Evolutionary conservation across 2,888 invertebrate species (phyloP).

Genomic region (Aporophyla nigra): DNA sequence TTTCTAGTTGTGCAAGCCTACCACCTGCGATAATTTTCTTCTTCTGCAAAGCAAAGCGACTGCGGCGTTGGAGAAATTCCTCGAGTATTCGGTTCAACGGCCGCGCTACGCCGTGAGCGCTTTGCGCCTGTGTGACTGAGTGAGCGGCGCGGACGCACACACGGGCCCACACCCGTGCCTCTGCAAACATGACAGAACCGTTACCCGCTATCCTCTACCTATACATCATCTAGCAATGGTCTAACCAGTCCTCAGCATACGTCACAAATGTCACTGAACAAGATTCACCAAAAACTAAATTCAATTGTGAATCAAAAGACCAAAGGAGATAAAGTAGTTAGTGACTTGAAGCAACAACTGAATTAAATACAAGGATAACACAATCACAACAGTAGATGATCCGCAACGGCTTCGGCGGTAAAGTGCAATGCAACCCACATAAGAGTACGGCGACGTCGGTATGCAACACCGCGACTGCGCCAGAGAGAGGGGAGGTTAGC

Average conservation of each 20-base stretch:
- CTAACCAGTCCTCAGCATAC: constrained; percentile 55
- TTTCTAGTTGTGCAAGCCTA: constrained; percentile 63
- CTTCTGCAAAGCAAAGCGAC: constrained; percentile 83
- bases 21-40: constrained; percentile 83
- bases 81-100: constrained; percentile 90
- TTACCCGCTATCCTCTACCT: constrained; percentile 84
- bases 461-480: constrained; percentile 70
- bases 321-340: not conserved
- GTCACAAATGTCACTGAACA: constrained; percentile 27
- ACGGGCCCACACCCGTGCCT: constrained; percentile 79
- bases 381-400: constrained; percentile 44
- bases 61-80: constrained; percentile 89
- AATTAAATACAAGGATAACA: constrained; percentile 21
- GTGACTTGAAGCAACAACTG: constrained; percentile 9
- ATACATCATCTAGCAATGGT: constrained; percentile 79
- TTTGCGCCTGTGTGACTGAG: constrained; percentile 81
- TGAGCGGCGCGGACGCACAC: constrained; percentile 85
- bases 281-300: constrained; percentile 14
- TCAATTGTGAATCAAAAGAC: not conserved
- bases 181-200: constrained; percentile 89
- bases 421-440: constrained; percentile 75
- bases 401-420: constrained; percentile 45
- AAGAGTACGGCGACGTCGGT: constrained; percentile 71
- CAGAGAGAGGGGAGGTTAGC: constrained; percentile 76
- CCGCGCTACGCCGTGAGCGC: constrained; percentile 85